Conservation (phyloP, 2,888 invertebrate genomes). For the Himalopsyche kuldschensis region DNA sequence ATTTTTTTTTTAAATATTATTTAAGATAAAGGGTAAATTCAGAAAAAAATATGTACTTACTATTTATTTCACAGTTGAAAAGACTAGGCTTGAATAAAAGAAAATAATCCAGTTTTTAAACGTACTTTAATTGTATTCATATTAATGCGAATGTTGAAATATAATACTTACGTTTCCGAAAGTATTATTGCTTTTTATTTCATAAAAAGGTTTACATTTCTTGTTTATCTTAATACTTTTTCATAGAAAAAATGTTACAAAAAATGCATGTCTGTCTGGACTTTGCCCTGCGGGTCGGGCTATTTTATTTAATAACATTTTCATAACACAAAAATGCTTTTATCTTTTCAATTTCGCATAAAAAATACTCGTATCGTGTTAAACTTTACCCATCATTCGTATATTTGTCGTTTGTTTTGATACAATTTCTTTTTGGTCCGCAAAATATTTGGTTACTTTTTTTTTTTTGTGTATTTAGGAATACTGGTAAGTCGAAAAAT, state of each 20-base stretch:
- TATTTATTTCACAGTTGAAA: no score
- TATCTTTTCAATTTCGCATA: background rate
- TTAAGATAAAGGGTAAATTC: no score
- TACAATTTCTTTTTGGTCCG: background rate
- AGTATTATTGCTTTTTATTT: background rate
- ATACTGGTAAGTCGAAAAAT: background rate
- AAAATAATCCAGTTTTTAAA: no score
- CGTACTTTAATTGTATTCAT: no score
- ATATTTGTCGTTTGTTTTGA: background rate
- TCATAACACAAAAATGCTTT: background rate
- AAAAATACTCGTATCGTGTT: background rate
- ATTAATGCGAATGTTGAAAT: no score
- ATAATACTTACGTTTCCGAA: no score
- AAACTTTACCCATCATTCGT: background rate
- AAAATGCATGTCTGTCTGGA: background rate
- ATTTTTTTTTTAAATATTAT: no score
- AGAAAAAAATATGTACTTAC: no score
- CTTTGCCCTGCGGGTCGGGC: background rate
- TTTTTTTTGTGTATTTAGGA: background rate
- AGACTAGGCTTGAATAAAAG: no score
- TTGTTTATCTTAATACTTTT: background rate
- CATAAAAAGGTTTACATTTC: background rate
- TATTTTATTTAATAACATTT: background rate
- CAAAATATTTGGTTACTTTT: background rate
- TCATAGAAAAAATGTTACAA: background rate